Base-by-base conservation (phyloP, 2,113 vertebrate species). In the Ibidorhyncha struthersii region DNA sequence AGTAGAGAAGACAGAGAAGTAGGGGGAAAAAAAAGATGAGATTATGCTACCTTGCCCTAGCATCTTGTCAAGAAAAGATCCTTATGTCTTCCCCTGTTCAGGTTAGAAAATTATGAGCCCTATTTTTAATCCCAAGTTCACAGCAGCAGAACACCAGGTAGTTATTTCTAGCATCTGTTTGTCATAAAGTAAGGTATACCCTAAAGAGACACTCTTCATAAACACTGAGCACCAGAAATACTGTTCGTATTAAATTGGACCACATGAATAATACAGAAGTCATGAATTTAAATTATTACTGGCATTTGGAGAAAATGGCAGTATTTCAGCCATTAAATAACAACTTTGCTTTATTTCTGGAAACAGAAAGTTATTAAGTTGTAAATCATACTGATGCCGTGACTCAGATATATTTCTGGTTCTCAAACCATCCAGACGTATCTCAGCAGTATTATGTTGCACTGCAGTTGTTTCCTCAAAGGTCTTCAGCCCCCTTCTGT, bases 261-360 rank as follows among this genome's bases (percentile, higher is more conserved):
- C 93, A 83, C 79, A 97, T 97, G 96, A 98, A 98, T 98, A 98
- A 98, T 98, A 96, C 80, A 97, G 95, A 97, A 98, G 90, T 88
- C 96, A 95, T 97, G 97, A 98, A 98, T 98, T 98, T 98, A 98
- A 98, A 98, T 97, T 96, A 98, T 97, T 96, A 90, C 96, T 97
- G 83, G 76, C 90, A 97, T 97, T 97, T 95, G 96, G 78, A 96
- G 95, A 97, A 98, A 97, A 97, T 90, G 91, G 89, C 76, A 96
- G 69, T 90, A 93, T 97, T 98, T 98, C 96, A 97, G 90, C 90
- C 94, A 97, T 98, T 97, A 96, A 98, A 97, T 98, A 96, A 98
- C 91, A 98, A 96, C 89, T 97, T 90, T 82, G 90, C 90, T 98
- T 98, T 97, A 98, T 97, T 98, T 98, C 96, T 95, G 91, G 98